Evolutionary conservation across 2,888 invertebrate genomes (phyloP).

Genomic region (Pachliopta kotzebuea): DNA sequence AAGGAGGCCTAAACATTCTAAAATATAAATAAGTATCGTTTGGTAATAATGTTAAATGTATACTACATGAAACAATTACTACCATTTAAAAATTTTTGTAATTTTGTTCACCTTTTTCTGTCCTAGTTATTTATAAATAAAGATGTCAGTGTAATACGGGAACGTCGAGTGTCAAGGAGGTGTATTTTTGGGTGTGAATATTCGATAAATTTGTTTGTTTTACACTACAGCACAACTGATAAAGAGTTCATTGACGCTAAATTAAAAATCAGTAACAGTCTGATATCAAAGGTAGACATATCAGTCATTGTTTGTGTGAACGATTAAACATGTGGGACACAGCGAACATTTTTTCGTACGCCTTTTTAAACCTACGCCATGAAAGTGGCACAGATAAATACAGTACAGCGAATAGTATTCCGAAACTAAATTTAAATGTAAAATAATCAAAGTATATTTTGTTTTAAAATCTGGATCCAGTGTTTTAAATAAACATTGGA

Average conservation of each 20-base stretch:
- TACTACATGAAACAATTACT: no score
- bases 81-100: no score
- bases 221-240: conserved; percentile 3
- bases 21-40: no score
- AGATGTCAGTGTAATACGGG: conserved; percentile 9
- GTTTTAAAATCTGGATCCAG: conserved; percentile 11
- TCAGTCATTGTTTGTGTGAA: neutral
- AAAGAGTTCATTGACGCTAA: conserved; percentile 24
- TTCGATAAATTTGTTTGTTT: conserved; percentile 25
- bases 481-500: conserved; percentile 20
- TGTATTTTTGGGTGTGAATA: conserved; percentile 20
- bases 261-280: conserved; percentile 5
- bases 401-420: neutral
- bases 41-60: no score
- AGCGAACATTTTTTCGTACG: neutral
- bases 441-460: conserved; percentile 13
- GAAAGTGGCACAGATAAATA: conserved; percentile 1
- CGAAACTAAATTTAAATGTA: neutral
- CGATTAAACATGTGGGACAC: neutral
- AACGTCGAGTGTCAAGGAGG: conserved; percentile 1
- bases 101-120: neutral
- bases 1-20: no score
- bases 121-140: conserved; percentile 21
- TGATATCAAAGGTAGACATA: neutral
- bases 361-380: neutral